These are phyloP conservation scores for Brachylomia viminalis DNA, from an alignment of 2,888 invertebrate species.

Conservation along the genomic window DNA sequence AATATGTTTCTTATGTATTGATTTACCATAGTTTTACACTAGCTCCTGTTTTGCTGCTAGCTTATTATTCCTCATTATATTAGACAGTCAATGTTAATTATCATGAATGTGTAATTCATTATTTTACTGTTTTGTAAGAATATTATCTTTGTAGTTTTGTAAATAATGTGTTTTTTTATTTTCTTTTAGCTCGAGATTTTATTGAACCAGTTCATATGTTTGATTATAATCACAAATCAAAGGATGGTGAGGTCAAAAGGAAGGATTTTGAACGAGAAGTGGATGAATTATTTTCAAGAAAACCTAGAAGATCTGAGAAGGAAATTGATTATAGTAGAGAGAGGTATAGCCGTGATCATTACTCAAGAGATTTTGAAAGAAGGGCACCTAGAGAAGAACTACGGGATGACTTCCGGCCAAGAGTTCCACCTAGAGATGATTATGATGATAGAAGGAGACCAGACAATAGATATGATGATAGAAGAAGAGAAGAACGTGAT, in stretches of 20 bases:
- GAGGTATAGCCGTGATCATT: constrained; percentile 73
- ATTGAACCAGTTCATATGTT: constrained; percentile 92
- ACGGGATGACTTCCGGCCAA: constrained; percentile 55
- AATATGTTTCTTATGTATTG: constrained; percentile 24
- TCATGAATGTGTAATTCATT: background rate
- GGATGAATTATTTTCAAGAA: constrained; percentile 81
- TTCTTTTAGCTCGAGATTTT: constrained; percentile 87
- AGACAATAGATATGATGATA: constrained; percentile 63
- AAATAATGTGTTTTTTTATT: constrained; percentile 29
- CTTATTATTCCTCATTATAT: background rate
- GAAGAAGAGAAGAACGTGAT: constrained; percentile 65
- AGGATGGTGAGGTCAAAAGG: constrained; percentile 80
- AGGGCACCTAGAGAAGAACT: constrained; percentile 71
- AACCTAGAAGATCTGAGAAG: constrained; percentile 74
- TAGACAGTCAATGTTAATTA: background rate
- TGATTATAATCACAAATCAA: constrained; percentile 93
- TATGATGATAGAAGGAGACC: constrained; percentile 62
- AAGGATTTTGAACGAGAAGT: constrained; percentile 83
- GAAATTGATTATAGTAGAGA: constrained; percentile 71
- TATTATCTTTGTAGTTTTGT: constrained; percentile 4
- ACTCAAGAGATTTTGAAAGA: constrained; percentile 74
- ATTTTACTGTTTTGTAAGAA: background rate
- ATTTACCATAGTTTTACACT: constrained; percentile 2
- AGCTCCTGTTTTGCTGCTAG: constrained; percentile 1
- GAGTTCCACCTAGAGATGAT: constrained; percentile 67